These are phyloP conservation scores for Corythornis madagascariensis DNA, from an alignment of 2,113 vertebrate genomes.

Conservation along the genomic window DNA sequence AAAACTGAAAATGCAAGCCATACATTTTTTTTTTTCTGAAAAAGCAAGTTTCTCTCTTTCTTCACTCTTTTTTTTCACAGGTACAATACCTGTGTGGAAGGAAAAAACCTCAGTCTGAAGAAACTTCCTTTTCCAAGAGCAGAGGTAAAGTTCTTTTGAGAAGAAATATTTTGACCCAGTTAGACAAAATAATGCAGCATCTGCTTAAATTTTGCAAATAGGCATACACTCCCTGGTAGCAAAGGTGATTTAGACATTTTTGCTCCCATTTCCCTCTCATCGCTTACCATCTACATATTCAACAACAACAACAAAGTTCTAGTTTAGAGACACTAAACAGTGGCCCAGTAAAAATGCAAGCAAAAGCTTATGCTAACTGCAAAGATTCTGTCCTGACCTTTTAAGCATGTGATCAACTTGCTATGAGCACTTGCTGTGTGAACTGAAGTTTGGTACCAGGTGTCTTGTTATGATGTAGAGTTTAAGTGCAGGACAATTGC, in stretches of 20 bases:
- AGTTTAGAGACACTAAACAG: background rate
- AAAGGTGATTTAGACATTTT: background rate
- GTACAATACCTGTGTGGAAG: background rate
- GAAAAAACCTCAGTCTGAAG: background rate
- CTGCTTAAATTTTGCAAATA: background rate
- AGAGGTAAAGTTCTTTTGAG: background rate
- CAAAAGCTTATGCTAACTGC: background rate
- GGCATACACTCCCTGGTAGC: background rate
- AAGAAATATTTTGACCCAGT: background rate
- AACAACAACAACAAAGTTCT: background rate
- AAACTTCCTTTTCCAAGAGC: background rate
- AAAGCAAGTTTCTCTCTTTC: background rate
- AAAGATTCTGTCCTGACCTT: constrained; percentile 9
- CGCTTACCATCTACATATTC: background rate
- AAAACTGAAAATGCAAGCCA: background rate
- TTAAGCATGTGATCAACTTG: background rate
- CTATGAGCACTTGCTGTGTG: background rate
- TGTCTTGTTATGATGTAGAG: background rate
- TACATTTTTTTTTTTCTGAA: background rate
- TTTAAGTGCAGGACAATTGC: background rate
- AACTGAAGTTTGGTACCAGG: background rate
- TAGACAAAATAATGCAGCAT: background rate
- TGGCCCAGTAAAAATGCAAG: constrained; percentile 16
- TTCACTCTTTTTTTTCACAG: background rate
- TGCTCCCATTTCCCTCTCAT: background rate